Evolutionary conservation across 2,888 invertebrate species (phyloP), one percentile per base, ranked within the genome.

Genomic region (Pristionchus exspectatus): DNA sequence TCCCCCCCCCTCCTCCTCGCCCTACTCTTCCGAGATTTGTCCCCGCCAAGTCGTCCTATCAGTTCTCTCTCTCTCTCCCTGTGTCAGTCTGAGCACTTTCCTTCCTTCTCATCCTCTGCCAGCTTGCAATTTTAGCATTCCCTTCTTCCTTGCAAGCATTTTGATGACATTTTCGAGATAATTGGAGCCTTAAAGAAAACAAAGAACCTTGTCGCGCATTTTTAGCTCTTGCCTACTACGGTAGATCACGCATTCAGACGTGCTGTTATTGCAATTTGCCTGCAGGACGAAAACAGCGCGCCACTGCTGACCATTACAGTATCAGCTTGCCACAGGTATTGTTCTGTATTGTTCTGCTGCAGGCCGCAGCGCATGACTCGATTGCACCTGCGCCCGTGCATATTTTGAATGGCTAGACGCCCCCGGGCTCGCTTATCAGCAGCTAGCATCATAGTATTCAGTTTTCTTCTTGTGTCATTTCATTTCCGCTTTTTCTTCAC

Each of bases 11-110:
- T 33, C 72, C 7, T 24, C 7, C 38, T 21, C 5, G 12, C 38
- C 74, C 44, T 38, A 33, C 38, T 74, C 38, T 24, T 74, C 74
- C 33, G 74, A 74, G 74, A 74, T 74, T 33, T 33, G 38, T 74
- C 74, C 38, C 12, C 38, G 38, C 5, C 38, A 1, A 3, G 74
- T 14, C 74, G 72, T 33, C 27, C 69, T 72, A 72, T 74, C 74
- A 33, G 33, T 33, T 30, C 74, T 12, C 44, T 50, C 44, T 1
- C 74, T n/a, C n/a, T n/a, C n/a, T 1, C 74, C 1, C 16, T 24
- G 27, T 69, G 30, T 74, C 74, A 74, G 74, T 74, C 74, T 74
- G 38, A 74, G 30, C 44, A 38, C 63, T 63, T 9, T n/a, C 63
- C n/a, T 10, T 24, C n/a, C 56, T 56, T 21, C 21, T 56, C 44